Conservation (phyloP, 2,113 vertebrate genomes). For the Gnathonemus echidnorhynchus region DNA sequence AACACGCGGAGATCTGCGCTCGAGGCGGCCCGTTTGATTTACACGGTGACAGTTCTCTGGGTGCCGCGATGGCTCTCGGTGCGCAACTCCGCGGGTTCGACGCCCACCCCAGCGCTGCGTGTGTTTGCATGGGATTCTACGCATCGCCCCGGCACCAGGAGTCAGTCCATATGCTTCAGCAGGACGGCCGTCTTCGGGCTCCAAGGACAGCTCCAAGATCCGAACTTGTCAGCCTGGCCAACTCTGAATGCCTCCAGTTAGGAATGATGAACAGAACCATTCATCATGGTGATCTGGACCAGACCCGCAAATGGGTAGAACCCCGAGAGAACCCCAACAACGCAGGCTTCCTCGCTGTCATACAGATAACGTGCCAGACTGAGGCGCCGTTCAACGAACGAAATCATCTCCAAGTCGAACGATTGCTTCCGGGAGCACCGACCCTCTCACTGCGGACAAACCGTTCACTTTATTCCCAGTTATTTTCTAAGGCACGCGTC, state of each 20-base stretch:
- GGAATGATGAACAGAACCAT: neutral
- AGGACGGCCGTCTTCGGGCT: neutral
- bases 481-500: neutral
- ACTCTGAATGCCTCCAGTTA: neutral
- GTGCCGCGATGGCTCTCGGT: neutral
- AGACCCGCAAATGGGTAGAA: neutral
- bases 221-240: neutral
- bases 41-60: neutral
- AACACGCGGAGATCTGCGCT: neutral
- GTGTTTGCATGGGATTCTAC: neutral
- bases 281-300: neutral
- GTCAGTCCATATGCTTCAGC: neutral
- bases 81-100: neutral
- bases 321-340: neutral
- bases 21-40: neutral
- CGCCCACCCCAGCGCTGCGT: neutral
- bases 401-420: neutral
- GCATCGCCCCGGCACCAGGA: neutral
- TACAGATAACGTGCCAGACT: neutral
- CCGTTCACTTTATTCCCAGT: neutral
- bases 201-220: neutral
- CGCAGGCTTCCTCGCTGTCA: neutral
- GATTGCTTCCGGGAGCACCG: neutral
- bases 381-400: neutral
- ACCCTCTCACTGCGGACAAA: neutral